A percentile compares a stretch with the other conserved stretches of the same genome.
phyloP scores from a whole-genome alignment of 2,888 invertebrate genomes.

The Epistrophe eligans region DNA sequence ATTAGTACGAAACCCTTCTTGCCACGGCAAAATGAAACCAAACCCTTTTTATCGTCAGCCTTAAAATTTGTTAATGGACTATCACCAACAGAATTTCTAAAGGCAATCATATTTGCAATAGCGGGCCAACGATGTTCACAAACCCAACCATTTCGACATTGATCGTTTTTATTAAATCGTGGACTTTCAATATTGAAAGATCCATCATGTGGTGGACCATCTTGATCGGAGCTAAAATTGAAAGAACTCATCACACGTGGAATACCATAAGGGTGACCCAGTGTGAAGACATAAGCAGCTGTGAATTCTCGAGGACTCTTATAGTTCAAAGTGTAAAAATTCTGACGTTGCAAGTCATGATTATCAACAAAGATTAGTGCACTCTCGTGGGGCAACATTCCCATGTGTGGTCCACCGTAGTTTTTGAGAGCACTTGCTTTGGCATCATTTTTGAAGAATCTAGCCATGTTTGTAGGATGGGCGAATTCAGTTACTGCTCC shows the following conservation, averaged over 20 bases:
- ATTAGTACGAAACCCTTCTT: constrained; percentile 89
- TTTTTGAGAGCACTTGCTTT: constrained; percentile 85
- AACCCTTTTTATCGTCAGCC: constrained; percentile 89
- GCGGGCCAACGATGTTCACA: constrained; percentile 94
- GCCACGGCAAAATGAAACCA: constrained; percentile 93
- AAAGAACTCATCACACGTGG: constrained; percentile 94
- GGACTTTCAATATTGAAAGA: constrained; percentile 84
- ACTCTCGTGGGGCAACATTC: constrained; percentile 85
- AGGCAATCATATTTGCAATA: constrained; percentile 90
- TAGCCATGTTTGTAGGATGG: constrained; percentile 82
- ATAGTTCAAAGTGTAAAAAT: constrained; percentile 40
- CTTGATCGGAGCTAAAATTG: constrained; percentile 86
- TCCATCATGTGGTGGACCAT: constrained; percentile 65
- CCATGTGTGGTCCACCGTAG: constrained; percentile 87
- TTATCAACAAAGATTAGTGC: constrained; percentile 93
- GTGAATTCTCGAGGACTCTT: constrained; percentile 48
- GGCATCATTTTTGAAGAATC: constrained; percentile 85
- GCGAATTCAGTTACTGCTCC: constrained; percentile 90
- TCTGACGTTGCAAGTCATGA: constrained; percentile 92
- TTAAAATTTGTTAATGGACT: constrained; percentile 88
- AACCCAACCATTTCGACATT: constrained; percentile 89
- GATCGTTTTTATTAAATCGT: constrained; percentile 86
- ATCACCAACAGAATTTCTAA: constrained; percentile 87
- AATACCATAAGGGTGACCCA: constrained; percentile 92
- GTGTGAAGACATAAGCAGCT: constrained; percentile 86